Conservation (phyloP, 1,140 invertebrate species). For the Berghia stephanieae region DNA sequence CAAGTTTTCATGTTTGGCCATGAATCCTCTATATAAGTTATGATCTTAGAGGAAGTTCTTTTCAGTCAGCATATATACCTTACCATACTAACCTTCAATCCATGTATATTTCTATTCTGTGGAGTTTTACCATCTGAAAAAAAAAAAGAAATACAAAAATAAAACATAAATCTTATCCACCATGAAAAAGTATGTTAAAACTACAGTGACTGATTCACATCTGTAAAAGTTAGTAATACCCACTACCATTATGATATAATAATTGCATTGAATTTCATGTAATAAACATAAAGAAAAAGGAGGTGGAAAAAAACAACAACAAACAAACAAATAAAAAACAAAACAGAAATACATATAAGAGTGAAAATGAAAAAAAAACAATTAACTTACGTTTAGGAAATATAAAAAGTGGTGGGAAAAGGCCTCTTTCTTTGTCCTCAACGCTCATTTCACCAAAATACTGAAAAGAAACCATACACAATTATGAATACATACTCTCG, state of each 20-base stretch:
- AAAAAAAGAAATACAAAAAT: neutral
- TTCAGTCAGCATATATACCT: no score
- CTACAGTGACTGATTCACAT: no score
- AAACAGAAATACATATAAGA: neutral
- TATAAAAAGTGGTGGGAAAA: constrained; percentile 55
- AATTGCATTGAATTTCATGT: no score
- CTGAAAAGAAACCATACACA: constrained; percentile 46
- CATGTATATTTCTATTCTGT: constrained; percentile 31
- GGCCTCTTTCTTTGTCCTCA: constrained; percentile 48
- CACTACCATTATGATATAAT: no score
- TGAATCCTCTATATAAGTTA: no score
- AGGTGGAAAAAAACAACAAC: no score
- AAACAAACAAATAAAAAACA: constrained; percentile 9
- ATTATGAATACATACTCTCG: no score
- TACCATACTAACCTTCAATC: constrained; percentile 21
- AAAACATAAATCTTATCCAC: neutral
- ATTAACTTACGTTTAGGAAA: constrained; percentile 42
- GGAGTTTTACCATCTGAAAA: constrained; percentile 27
- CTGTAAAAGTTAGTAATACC: no score
- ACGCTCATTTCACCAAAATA: constrained; percentile 54
- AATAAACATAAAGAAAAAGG: no score
- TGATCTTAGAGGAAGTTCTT: no score
- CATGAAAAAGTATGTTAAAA: neutral
- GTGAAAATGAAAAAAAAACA: neutral
- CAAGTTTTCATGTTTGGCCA: no score